These are phyloP conservation scores for Miniopterus natalensis DNA, from an alignment of 2,113 vertebrate genomes.

Conservation along the genomic window DNA sequence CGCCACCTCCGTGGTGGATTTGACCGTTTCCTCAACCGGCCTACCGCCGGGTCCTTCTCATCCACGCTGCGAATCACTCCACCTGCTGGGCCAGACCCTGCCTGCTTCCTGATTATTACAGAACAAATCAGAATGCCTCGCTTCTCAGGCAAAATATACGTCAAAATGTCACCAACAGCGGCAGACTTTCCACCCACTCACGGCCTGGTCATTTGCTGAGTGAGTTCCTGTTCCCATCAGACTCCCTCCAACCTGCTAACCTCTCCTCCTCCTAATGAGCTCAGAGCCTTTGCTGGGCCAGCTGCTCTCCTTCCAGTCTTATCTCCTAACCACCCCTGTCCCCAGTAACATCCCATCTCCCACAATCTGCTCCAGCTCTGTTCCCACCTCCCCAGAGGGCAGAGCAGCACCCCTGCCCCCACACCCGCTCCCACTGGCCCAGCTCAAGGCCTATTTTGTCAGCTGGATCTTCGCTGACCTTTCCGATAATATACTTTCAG, in stretches of 20 bases:
- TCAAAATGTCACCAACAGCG: background rate
- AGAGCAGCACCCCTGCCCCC: accelerated
- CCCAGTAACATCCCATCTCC: background rate
- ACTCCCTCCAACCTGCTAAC: background rate
- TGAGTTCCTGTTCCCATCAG: background rate
- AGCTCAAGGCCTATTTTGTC: slow-evolving; percentile 33
- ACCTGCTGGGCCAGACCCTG: background rate
- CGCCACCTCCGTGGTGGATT: background rate
- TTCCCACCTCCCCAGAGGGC: background rate
- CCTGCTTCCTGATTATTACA: background rate
- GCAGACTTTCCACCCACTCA: background rate
- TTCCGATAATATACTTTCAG: slow-evolving; percentile 19
- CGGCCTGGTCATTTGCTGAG: background rate
- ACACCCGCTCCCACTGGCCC: background rate
- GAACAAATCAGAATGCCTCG: background rate
- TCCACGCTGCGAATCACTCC: background rate
- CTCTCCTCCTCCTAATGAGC: background rate
- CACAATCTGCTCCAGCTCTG: too few relatives aligned
- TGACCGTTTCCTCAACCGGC: background rate
- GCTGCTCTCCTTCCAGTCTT: background rate
- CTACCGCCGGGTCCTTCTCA: background rate
- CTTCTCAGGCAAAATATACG: background rate
- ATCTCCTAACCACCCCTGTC: background rate
- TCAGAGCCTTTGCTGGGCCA: background rate
- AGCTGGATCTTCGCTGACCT: slow-evolving; percentile 52